A percentile compares a stretch with the other conserved stretches of the same genome.
Evolutionary conservation across 2,113 vertebrate genomes (phyloP).

Genomic region (Uropsilus gracilis): DNA sequence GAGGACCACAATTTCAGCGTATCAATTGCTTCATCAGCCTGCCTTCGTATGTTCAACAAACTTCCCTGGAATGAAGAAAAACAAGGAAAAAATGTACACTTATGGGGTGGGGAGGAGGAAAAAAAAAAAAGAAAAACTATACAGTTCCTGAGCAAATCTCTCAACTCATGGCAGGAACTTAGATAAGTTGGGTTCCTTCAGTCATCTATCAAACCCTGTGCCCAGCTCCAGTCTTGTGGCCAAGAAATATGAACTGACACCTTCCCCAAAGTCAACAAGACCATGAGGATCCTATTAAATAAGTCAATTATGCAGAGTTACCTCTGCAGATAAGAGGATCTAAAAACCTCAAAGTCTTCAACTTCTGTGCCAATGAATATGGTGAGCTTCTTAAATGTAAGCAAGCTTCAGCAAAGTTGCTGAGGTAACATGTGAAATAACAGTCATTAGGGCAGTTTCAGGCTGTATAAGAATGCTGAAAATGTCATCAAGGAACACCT

Average conservation of each 20-base stretch:
- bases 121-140: background rate
- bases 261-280: background rate
- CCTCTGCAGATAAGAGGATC: background rate
- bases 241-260: background rate
- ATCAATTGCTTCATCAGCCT: background rate
- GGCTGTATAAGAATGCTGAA: background rate
- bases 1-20: background rate
- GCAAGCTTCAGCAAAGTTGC: background rate
- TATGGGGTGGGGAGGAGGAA: no score
- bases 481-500: background rate
- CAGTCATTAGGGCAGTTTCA: background rate
- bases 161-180: background rate
- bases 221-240: background rate
- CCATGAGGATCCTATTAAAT: background rate
- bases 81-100: background rate
- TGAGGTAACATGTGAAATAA: no score
- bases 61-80: background rate
- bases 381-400: no score
- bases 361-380: background rate
- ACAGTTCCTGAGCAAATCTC: slow-evolving; percentile 2
- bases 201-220: background rate
- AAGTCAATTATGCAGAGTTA: background rate
- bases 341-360: background rate
- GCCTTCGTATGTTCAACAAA: background rate
- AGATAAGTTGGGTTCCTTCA: background rate